A percentile compares a stretch with the other conserved stretches of the same genome.
Conservation (phyloP, 2,797 vertebrate species). For the Anas flavirostris region DNA sequence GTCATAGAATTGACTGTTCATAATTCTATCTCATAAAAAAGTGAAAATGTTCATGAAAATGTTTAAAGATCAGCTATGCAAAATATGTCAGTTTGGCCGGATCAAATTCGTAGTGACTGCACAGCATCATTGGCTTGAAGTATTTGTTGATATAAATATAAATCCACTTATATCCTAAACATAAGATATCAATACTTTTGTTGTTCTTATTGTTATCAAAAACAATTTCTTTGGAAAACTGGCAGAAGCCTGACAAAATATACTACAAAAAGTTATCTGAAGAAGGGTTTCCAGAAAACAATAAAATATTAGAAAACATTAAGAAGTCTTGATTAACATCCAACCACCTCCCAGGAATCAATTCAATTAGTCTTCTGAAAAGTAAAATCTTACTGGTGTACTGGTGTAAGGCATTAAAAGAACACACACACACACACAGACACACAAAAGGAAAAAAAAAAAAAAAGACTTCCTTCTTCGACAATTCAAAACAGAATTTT, state of each 20-base stretch:
- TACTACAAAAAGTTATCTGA: background rate
- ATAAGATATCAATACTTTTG: background rate
- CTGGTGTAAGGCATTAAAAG: background rate
- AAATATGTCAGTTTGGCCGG: background rate
- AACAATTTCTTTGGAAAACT: background rate
- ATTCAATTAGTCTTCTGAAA: background rate
- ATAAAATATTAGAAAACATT: background rate
- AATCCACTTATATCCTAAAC: accelerated
- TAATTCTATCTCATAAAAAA: background rate
- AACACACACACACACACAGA: background rate
- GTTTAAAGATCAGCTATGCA: background rate
- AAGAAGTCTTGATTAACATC: background rate
- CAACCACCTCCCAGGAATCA: background rate
- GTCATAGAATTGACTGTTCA: background rate
- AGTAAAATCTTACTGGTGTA: background rate
- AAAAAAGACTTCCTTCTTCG: background rate
- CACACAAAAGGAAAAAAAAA: background rate
- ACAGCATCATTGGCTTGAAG: background rate
- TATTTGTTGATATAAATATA: background rate
- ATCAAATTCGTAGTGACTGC: background rate
- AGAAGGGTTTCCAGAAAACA: background rate
- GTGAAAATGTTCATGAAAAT: background rate
- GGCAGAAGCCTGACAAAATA: background rate
- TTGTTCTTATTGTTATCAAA: background rate
- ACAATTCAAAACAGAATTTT: background rate